Base-by-base conservation (phyloP, 2,797 vertebrate genomes). In the Hyperoplus lanceolatus region DNA sequence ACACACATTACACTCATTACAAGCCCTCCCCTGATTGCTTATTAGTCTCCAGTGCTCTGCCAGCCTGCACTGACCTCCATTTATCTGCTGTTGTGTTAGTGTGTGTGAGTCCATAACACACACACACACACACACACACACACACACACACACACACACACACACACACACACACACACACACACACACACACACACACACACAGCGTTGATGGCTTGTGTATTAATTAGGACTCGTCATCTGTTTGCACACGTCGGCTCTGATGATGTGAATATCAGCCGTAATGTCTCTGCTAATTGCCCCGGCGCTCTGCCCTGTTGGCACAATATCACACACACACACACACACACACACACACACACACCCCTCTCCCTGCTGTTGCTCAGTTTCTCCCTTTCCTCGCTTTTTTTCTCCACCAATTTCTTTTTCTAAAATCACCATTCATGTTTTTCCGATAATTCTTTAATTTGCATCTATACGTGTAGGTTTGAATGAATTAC, bases 271-370 rank as follows among this genome's bases (percentile, higher is more conserved):
- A 75, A 83, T 78, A 90, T 91, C 89, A 86, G 68, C 76, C 77
- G 75, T 93, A 93, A 93, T 93, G 84, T 90, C 82, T 84, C 74
- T 67, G 77, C 86, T 92, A 93, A 94, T 94, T 90, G 86, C 77
- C 83, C 82, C 84, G 74, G 72, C 87, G 71, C 73, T 73, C 77
- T 76, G 78, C 83, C 75, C 87, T 89, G 87, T 86, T 92, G 87
- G 90, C 88, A 84, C 79, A 85, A 46, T 39, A 46, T 73, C 57
- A 81, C 63, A 50, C 63, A 64, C 76, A 1, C 57, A 65, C 80
- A 65, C 77, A 73, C 62, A 72, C 65, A 79, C 82, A 67, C 66
- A 63, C 70, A 51, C 75, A 65, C 75, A 77, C 74, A 49, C 73
- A 72, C 66, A 75, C 79, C 74, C 46, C 46, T 8, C 12, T 36